Percentiles rank a stretch among this genome's conserved stretches.
These are phyloP conservation scores for Stramonita haemastoma DNA, from an alignment of 2,888 invertebrate genomes.

Conservation along the genomic window DNA sequence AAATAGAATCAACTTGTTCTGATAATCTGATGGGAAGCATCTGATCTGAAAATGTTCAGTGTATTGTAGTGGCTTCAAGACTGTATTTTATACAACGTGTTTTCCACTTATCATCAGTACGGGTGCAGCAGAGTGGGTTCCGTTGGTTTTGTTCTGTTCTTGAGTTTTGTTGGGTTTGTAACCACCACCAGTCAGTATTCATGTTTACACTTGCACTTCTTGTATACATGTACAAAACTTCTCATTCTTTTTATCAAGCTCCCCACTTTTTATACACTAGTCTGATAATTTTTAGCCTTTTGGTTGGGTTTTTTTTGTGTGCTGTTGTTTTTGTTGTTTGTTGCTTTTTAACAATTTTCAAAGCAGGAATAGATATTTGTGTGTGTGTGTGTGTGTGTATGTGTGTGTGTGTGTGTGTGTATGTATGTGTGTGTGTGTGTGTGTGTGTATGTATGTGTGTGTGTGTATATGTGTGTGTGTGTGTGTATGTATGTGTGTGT, in stretches of 20 bases:
- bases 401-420: too few species aligned
- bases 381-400: too few species aligned
- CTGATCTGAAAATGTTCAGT: background rate
- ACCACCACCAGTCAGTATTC: constrained; percentile 31
- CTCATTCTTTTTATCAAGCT: background rate
- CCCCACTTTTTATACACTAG: background rate
- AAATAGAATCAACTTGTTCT: background rate
- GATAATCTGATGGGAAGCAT: background rate
- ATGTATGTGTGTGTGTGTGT: too few species aligned
- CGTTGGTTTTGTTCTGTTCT: background rate
- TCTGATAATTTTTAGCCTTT: background rate
- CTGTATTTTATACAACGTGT: background rate
- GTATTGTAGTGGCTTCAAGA: background rate
- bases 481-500: too few species aligned
- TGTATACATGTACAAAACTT: background rate
- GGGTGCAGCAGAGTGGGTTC: constrained; percentile 12
- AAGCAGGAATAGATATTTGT: background rate
- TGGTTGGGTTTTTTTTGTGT: too few species aligned
- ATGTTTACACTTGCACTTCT: constrained; percentile 1
- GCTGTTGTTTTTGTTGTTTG: background rate
- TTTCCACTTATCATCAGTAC: background rate
- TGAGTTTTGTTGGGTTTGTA: background rate
- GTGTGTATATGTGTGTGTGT: too few species aligned
- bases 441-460: too few species aligned
- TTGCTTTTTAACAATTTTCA: background rate